Percentiles rank a stretch among this genome's conserved stretches.
phyloP scores from a whole-genome alignment of 1,140 invertebrate genomes.

The Hesperophylax magnus region DNA sequence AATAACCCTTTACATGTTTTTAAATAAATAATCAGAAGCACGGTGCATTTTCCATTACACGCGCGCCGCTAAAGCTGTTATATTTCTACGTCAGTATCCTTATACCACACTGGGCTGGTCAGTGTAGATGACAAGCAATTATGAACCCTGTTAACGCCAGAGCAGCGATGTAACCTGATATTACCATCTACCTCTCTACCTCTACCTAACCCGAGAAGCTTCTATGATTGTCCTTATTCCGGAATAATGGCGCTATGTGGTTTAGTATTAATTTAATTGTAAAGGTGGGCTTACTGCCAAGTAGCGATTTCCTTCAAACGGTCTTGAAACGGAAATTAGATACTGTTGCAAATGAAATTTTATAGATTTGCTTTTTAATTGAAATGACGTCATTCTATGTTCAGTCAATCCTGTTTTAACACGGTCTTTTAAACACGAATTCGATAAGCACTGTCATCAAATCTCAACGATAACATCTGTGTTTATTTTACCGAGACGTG shows the following conservation, averaged over 20 bases:
- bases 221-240: no score
- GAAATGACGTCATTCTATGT: neutral
- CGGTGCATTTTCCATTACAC: neutral
- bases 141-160: neutral
- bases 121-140: constrained; percentile 24
- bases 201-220: no score
- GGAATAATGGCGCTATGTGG: no score
- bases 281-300: no score
- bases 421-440: neutral
- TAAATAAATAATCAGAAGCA: neutral
- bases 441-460: neutral
- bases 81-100: neutral
- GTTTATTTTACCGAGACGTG: no score
- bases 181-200: no score
- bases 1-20: neutral
- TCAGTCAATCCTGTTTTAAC: neutral
- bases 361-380: neutral
- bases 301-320: no score
- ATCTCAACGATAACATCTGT: neutral
- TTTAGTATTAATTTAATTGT: no score
- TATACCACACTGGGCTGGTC: neutral
- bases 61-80: neutral
- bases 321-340: no score
- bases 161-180: neutral
- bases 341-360: no score